Percentiles rank a stretch among this genome's conserved stretches.
Evolutionary conservation across 2,113 vertebrate genomes (phyloP).

Genomic region (Prunella himalayana): DNA sequence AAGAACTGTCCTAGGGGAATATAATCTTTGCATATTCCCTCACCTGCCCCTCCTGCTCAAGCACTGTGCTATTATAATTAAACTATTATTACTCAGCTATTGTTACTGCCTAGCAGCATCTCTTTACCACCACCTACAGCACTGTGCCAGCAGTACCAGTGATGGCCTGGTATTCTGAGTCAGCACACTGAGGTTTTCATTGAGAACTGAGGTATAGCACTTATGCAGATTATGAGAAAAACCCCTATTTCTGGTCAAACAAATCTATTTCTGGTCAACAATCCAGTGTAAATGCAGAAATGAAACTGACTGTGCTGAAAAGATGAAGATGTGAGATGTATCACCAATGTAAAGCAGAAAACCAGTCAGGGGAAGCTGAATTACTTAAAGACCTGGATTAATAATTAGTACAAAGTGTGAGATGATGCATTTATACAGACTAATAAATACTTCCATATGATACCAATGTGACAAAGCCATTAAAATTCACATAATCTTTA

Average conservation of each 20-base stretch:
- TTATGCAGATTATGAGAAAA: neutral
- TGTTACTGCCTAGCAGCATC: neutral
- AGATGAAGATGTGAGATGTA: neutral
- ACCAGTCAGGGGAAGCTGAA: neutral
- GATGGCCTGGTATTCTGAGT: neutral
- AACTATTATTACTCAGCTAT: neutral
- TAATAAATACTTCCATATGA: neutral
- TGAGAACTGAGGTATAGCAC: neutral
- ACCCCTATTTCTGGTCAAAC: neutral
- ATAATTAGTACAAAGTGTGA: neutral
- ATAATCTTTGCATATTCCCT: neutral
- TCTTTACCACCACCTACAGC: neutral
- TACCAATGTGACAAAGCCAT: neutral
- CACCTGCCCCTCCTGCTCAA: neutral
- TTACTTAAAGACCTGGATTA: neutral
- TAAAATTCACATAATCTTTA: neutral
- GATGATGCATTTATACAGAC: neutral
- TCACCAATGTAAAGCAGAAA: neutral
- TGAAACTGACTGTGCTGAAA: neutral
- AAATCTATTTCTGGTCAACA: neutral
- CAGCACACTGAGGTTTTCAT: neutral
- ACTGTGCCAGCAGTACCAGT: neutral
- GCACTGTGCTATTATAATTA: neutral
- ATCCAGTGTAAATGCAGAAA: neutral
- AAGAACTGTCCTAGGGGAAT: neutral